These are phyloP conservation scores for Macropodus opercularis DNA, from an alignment of 2,797 vertebrate genomes.

Conservation along the genomic window DNA sequence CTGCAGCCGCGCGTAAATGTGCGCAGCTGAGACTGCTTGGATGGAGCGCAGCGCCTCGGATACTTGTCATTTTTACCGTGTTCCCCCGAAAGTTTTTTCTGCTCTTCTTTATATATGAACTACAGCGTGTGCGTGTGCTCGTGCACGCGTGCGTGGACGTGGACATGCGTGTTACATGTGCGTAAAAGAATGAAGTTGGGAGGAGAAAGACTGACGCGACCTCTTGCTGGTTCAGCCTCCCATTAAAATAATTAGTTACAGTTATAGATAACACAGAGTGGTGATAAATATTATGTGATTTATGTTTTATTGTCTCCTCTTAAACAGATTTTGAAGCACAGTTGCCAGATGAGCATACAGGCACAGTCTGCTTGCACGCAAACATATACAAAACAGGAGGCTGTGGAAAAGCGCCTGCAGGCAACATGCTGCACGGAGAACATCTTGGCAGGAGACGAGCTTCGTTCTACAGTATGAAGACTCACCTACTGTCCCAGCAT, in stretches of 20 bases:
- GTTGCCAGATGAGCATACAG: no score
- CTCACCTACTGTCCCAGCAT: conserved; percentile 41
- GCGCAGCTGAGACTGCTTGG: conserved; percentile 27
- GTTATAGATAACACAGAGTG: neutral
- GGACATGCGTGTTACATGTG: conserved; percentile 1
- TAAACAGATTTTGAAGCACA: no score
- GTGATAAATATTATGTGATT: neutral
- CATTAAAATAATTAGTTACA: neutral
- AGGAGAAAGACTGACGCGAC: neutral
- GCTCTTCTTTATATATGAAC: conserved; percentile 47
- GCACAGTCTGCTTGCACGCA: neutral
- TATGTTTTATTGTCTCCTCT: neutral
- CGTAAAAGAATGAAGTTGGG: neutral
- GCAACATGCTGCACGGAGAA: conserved; percentile 17
- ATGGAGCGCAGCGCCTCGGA: conserved; percentile 22
- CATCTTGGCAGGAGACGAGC: neutral
- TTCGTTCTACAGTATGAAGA: neutral
- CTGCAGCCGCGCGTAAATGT: conserved; percentile 43
- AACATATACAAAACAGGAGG: neutral
- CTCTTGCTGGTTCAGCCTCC: neutral
- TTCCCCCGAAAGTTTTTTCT: conserved; percentile 19
- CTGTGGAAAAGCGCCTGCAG: conserved; percentile 24
- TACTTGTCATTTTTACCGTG: conserved; percentile 69
- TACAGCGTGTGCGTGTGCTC: neutral
- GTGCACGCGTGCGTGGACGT: conserved; percentile 5